Evolutionary conservation across 2,113 vertebrate species (phyloP).

Genomic region (Xenopus tropicalis): UCB_Xtro_10.0 CM004443.2:41108001-41108500

Average conservation of each 20-base stretch:
- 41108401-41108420: neutral
- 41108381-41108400: neutral
- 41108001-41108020: too few species aligned
- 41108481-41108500: constrained; percentile 1
- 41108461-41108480: neutral
- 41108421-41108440: neutral
- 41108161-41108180: too few species aligned
- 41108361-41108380: neutral
- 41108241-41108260: constrained; percentile 28
- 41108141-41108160: too few species aligned
- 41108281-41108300: constrained; percentile 7
- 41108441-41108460: neutral
- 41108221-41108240: constrained; percentile 6
- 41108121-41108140: too few species aligned
- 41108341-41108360: constrained; percentile 15
- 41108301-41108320: constrained; percentile 2
- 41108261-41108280: constrained; percentile 15
- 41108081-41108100: too few species aligned
- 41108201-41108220: too few species aligned
- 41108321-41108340: neutral
- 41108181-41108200: too few species aligned
- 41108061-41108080: too few species aligned
- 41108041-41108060: too few species aligned
- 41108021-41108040: too few species aligned
- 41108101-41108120: too few species aligned